Evolutionary conservation across 2,797 vertebrate genomes (phyloP).

Genomic region (Pseudotriccus pelzelni): DNA sequence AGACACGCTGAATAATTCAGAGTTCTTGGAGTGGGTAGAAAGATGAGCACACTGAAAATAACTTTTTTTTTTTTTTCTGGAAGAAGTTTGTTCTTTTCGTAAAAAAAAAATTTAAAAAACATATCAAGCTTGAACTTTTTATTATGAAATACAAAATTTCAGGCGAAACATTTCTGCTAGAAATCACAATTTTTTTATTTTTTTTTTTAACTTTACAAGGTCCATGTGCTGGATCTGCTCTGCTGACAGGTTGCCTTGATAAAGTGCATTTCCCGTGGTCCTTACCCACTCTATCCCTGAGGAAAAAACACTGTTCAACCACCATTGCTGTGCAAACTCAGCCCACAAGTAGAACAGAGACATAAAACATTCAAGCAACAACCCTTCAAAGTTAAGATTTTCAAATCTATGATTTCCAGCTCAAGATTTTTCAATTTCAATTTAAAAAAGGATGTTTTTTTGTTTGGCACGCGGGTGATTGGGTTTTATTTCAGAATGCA

Average conservation of each 20-base stretch:
- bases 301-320: background rate
- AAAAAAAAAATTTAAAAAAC: background rate
- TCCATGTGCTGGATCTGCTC: background rate
- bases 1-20: constrained; percentile 46
- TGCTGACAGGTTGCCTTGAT: background rate
- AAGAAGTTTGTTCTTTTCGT: background rate
- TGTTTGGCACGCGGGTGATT: background rate
- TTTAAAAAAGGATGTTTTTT: background rate
- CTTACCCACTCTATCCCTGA: background rate
- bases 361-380: background rate
- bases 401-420: background rate
- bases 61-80: background rate
- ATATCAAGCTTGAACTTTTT: background rate
- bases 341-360: background rate
- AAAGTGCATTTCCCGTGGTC: background rate
- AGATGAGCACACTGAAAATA: background rate
- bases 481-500: background rate
- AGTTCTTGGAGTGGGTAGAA: constrained; percentile 1
- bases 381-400: background rate
- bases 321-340: background rate
- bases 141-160: background rate
- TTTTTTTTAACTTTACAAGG: too few relatives aligned
- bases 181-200: background rate
- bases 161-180: background rate
- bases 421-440: background rate